Conservation (phyloP, 2,888 invertebrate species). For the Sabellastarte sp. region DNA sequence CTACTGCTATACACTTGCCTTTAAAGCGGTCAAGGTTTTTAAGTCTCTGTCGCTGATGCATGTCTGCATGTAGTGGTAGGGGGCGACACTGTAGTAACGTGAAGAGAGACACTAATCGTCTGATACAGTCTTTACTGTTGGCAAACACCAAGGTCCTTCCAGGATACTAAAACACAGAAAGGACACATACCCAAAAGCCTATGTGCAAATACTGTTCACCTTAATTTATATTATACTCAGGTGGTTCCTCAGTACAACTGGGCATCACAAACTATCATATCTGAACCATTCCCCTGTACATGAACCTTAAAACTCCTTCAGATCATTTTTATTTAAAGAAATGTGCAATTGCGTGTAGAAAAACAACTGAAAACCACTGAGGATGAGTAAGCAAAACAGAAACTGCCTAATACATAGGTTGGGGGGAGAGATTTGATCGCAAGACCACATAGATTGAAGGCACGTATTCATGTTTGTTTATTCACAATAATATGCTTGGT, state of each 20-base stretch:
- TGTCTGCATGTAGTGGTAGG: constrained; percentile 67
- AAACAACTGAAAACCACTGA: too few relatives aligned
- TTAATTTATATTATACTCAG: not conserved
- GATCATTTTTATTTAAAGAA: too few relatives aligned
- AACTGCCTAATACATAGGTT: too few relatives aligned
- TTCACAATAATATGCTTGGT: too few relatives aligned
- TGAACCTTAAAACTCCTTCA: too few relatives aligned
- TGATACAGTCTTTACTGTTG: constrained; percentile 82
- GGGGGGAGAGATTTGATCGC: too few relatives aligned
- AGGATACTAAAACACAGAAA: constrained; percentile 71
- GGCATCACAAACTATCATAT: too few relatives aligned
- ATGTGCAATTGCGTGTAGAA: too few relatives aligned
- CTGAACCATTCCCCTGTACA: too few relatives aligned
- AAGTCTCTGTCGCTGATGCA: constrained; percentile 91
- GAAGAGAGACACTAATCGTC: constrained; percentile 67
- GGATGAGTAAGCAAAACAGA: too few relatives aligned
- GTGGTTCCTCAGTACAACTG: not conserved
- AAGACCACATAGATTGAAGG: too few relatives aligned
- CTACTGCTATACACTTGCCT: constrained; percentile 47
- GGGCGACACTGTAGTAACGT: constrained; percentile 53
- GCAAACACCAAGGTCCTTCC: constrained; percentile 88
- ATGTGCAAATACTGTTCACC: not conserved
- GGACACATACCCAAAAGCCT: not conserved
- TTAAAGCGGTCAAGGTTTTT: constrained; percentile 84
- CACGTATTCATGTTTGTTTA: too few relatives aligned